These are phyloP conservation scores for Octodon degus DNA, from an alignment of 2,113 vertebrate species.

Conservation along the genomic window DNA sequence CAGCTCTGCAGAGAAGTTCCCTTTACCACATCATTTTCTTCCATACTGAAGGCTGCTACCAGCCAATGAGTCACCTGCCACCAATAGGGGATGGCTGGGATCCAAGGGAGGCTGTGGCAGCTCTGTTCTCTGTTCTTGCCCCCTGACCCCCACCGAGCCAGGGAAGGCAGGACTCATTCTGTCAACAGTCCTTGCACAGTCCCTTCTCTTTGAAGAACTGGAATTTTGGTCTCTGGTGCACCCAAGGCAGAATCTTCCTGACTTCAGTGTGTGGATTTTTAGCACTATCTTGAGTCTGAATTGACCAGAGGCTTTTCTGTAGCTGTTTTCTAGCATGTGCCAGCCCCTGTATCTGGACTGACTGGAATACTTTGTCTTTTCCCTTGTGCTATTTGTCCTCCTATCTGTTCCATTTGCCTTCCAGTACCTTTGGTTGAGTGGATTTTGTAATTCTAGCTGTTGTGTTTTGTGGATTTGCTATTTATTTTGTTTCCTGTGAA, in stretches of 20 bases:
- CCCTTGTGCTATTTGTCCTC: slow-evolving; percentile 87
- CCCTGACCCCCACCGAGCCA: not conserved
- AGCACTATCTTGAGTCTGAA: not conserved
- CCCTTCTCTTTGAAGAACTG: not conserved
- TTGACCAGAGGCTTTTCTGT: not conserved
- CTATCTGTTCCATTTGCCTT: not conserved
- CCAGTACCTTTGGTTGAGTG: slow-evolving; percentile 65
- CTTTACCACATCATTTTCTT: slow-evolving; percentile 89
- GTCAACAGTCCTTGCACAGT: not conserved
- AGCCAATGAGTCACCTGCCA: slow-evolving; percentile 5
- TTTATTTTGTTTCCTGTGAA: not conserved
- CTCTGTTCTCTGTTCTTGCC: not conserved
- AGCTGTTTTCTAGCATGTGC: slow-evolving; percentile 60
- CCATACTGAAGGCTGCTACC: slow-evolving; percentile 83
- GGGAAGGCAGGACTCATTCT: not conserved
- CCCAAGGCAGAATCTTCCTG: not conserved
- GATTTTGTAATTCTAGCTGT: slow-evolving; percentile 64
- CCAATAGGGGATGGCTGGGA: too few species aligned
- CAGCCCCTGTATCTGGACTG: slow-evolving; percentile 82
- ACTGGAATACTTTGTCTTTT: slow-evolving; percentile 57
- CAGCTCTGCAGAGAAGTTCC: slow-evolving; percentile 88
- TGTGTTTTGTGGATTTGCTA: not conserved
- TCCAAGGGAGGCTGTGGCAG: not conserved
- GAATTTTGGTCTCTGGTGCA: not conserved
- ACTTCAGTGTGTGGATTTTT: not conserved